Conservation (phyloP, 92 coral and sea anemone species). For the Parazoanthus swiftii region DNA sequence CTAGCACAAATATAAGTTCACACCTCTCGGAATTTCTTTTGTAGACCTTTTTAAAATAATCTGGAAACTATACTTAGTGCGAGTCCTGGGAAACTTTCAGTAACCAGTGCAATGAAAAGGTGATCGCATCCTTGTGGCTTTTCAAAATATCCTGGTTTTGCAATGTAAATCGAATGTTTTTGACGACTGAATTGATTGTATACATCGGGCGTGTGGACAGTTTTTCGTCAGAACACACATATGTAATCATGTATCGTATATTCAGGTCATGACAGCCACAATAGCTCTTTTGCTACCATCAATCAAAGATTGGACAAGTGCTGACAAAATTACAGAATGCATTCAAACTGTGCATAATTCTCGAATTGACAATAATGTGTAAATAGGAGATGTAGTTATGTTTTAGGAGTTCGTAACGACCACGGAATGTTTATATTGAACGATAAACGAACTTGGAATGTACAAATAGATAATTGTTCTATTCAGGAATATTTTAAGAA, state of each 20-base stretch:
- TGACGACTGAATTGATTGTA: not conserved
- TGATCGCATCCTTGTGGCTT: not conserved
- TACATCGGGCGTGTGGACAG: not conserved
- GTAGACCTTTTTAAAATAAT: not conserved
- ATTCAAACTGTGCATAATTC: not conserved
- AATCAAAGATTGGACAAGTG: not conserved
- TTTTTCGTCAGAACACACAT: not conserved
- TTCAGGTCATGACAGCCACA: not conserved
- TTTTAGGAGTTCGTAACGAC: conserved; percentile 26
- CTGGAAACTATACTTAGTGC: not conserved
- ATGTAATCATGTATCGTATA: not conserved
- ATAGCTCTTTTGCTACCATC: not conserved
- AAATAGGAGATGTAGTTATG: conserved; percentile 2
- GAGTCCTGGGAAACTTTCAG: not conserved
- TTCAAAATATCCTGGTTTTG: not conserved
- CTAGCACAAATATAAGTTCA: too few species aligned
- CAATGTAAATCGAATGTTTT: not conserved
- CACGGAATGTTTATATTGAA: conserved; percentile 16
- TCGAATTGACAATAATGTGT: not conserved
- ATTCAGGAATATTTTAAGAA: not conserved
- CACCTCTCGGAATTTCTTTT: not conserved
- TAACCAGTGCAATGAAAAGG: not conserved
- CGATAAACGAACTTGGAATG: not conserved
- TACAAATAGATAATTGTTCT: not conserved
- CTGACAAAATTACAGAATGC: conserved; percentile 2